These are phyloP conservation scores for Pteria penguin DNA, from an alignment of 2,888 invertebrate genomes.

Conservation along the genomic window DNA sequence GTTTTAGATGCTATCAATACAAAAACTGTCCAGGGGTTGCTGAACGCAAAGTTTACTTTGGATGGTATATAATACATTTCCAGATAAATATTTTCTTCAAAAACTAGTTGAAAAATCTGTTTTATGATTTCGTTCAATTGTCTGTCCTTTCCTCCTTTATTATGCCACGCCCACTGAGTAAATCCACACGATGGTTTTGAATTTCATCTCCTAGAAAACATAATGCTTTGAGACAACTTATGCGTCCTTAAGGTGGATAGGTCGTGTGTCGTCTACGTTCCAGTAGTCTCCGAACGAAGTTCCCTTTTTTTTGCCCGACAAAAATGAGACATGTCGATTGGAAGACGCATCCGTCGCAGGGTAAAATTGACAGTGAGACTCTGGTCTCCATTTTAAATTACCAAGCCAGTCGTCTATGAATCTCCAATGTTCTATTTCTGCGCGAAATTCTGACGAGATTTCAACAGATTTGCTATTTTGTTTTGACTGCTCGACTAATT, in stretches of 20 bases:
- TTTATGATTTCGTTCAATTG: constrained; percentile 23
- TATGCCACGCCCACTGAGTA: constrained; percentile 14
- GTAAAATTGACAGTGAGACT: constrained; percentile 11
- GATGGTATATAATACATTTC: constrained; percentile 40
- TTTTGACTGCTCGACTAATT: constrained; percentile 20
- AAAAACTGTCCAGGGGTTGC: too few relatives aligned
- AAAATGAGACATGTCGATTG: background rate
- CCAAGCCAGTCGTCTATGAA: constrained; percentile 34
- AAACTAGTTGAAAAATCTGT: background rate
- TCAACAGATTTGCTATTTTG: constrained; percentile 14
- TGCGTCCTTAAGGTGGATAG: constrained; percentile 13
- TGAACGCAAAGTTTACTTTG: constrained; percentile 24
- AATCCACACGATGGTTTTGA: constrained; percentile 21
- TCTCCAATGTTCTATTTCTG: constrained; percentile 34
- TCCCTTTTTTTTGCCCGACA: background rate
- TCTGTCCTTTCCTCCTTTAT: constrained; percentile 11
- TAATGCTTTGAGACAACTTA: constrained; percentile 1
- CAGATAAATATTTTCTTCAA: constrained; percentile 28
- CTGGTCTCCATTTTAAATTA: constrained; percentile 16
- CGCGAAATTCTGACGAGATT: constrained; percentile 4
- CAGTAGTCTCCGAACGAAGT: too few relatives aligned
- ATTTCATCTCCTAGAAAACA: background rate
- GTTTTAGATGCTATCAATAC: too few relatives aligned
- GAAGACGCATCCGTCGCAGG: constrained; percentile 33
- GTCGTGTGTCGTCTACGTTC: background rate